A percentile compares a stretch with the other conserved stretches of the same genome.
phyloP scores from a whole-genome alignment of 2,888 invertebrate genomes.

The Tinea trinotella region DNA sequence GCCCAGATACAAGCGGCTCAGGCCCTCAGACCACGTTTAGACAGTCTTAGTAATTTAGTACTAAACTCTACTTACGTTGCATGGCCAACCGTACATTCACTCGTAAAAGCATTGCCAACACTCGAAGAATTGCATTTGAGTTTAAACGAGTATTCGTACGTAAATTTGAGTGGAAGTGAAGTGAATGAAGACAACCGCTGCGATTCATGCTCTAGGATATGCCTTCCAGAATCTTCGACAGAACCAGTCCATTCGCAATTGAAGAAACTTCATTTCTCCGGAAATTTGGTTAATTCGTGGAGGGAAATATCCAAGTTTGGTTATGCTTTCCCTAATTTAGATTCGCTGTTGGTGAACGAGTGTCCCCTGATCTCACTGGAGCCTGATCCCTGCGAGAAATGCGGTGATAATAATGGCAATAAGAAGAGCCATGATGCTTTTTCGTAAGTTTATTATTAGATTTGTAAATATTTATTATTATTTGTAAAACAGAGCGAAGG shows the following conservation, averaged over 20 bases:
- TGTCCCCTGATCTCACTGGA: constrained; percentile 80
- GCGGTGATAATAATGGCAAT: constrained; percentile 55
- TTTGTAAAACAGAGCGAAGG: no score
- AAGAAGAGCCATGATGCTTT: constrained; percentile 76
- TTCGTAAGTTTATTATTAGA: constrained; percentile 46
- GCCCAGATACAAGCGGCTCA: constrained; percentile 76
- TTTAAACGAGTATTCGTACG: constrained; percentile 87
- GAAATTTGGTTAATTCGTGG: constrained; percentile 90
- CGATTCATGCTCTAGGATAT: constrained; percentile 54
- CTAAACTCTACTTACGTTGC: constrained; percentile 90
- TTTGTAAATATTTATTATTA: neutral
- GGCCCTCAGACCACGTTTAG: constrained; percentile 61
- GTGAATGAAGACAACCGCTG: constrained; percentile 49
- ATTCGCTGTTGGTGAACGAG: constrained; percentile 88
- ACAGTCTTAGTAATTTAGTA: constrained; percentile 82
- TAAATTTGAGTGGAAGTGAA: constrained; percentile 74
- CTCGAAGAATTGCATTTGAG: constrained; percentile 94
- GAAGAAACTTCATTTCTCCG: constrained; percentile 88
- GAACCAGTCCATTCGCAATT: constrained; percentile 76
- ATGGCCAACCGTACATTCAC: constrained; percentile 85
- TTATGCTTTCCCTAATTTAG: constrained; percentile 86
- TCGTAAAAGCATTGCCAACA: constrained; percentile 82
- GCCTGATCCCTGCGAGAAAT: constrained; percentile 75
- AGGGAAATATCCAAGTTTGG: constrained; percentile 87
- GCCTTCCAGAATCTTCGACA: constrained; percentile 36